These are phyloP conservation scores for Macroteleia sp. DNA, from an alignment of 2,888 invertebrate species.

Conservation along the genomic window DNA sequence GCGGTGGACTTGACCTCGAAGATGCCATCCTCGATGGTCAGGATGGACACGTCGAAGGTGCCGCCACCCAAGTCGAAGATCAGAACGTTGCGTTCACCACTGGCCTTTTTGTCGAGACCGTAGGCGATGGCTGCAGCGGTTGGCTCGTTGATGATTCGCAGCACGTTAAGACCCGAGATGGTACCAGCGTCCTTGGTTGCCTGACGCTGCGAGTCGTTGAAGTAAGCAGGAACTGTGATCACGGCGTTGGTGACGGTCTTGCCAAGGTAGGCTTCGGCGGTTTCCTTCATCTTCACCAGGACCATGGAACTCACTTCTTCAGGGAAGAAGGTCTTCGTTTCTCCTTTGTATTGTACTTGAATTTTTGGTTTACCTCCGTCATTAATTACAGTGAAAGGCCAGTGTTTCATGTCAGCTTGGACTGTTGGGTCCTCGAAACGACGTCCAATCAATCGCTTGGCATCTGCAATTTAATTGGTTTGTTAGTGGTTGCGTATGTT, in stretches of 20 bases:
- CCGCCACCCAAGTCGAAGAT: constrained; percentile 99
- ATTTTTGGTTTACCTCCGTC: no score
- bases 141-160: constrained; percentile 99
- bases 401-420: no score
- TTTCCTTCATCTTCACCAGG: constrained; percentile 98
- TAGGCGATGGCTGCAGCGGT: constrained; percentile 99
- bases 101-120: constrained; percentile 97
- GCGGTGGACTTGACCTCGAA: constrained; percentile 97
- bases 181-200: constrained; percentile 99
- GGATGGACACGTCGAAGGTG: constrained; percentile 98
- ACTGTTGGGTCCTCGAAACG: no score
- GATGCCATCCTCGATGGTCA: constrained; percentile 99
- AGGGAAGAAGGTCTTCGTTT: no score
- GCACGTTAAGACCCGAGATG: constrained; percentile 95
- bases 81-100: constrained; percentile 99
- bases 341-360: no score
- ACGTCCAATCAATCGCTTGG: no score
- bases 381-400: no score
- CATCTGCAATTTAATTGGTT: no score
- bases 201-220: no score
- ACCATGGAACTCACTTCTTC: constrained; percentile 99
- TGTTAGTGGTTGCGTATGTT: no score
- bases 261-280: constrained; percentile 98
- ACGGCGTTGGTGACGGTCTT: constrained; percentile 94
- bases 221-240: no score